Evolutionary conservation across 1,140 invertebrate species (phyloP).

Genomic region (Trichomalopsis sarcophagae): DNA sequence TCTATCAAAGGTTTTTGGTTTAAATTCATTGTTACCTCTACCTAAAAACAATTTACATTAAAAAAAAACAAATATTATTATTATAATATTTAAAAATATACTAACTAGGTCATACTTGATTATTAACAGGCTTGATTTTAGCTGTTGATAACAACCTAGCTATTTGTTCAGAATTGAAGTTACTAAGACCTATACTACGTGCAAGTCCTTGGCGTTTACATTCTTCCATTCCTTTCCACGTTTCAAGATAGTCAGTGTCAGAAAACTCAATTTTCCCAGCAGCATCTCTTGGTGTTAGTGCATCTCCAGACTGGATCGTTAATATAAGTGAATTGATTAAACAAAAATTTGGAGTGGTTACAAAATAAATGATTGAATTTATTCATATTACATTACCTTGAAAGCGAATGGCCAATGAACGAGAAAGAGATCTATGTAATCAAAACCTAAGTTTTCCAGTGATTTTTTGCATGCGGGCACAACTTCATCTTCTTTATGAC

Average conservation of each 20-base stretch:
- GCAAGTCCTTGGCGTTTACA: slow-evolving; percentile 83
- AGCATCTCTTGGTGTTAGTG: slow-evolving; percentile 70
- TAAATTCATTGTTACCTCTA: slow-evolving; percentile 85
- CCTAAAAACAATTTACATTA: slow-evolving; percentile 43
- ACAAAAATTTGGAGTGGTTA: neutral
- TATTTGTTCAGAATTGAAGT: slow-evolving; percentile 92
- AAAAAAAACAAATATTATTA: no score
- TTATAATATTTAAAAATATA: neutral
- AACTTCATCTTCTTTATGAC: slow-evolving; percentile 81
- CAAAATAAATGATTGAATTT: neutral
- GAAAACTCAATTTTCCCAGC: slow-evolving; percentile 75
- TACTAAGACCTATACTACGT: slow-evolving; percentile 90
- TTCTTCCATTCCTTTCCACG: slow-evolving; percentile 92
- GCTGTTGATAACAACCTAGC: slow-evolving; percentile 81
- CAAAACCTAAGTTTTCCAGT: slow-evolving; percentile 80
- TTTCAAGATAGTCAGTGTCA: slow-evolving; percentile 88
- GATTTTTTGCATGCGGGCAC: slow-evolving; percentile 79
- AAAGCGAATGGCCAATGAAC: slow-evolving; percentile 90
- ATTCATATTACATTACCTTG: slow-evolving; percentile 74
- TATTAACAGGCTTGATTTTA: slow-evolving; percentile 84
- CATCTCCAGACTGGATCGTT: slow-evolving; percentile 57
- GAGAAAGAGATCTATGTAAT: slow-evolving; percentile 89
- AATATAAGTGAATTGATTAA: neutral
- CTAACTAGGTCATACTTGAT: slow-evolving; percentile 75
- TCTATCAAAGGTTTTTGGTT: slow-evolving; percentile 75